Evolutionary conservation across 2,113 vertebrate genomes (phyloP).

Genomic region (Lamprotornis superbus): DNA sequence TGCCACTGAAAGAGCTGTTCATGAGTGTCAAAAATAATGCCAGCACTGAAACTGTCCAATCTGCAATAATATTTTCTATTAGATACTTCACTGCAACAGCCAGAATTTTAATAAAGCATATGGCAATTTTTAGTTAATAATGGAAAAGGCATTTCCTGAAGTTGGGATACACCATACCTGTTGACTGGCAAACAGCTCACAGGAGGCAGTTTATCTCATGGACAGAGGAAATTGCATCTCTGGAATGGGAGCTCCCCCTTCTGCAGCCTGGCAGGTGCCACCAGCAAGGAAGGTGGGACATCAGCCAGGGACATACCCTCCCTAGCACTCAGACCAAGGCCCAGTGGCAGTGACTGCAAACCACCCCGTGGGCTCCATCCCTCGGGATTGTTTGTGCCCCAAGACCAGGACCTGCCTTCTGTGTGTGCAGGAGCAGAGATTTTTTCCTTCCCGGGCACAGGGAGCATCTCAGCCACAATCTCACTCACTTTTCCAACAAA

Average conservation of each 20-base stretch:
- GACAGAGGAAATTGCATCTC: neutral
- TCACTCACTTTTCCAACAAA: neutral
- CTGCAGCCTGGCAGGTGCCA: neutral
- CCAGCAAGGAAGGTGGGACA: neutral
- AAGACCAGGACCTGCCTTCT: neutral
- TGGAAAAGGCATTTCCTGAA: neutral
- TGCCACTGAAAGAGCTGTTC: neutral
- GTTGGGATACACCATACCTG: rapidly evolving
- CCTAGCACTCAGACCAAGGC: rapidly evolving
- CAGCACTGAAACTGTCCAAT: neutral
- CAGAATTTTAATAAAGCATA: neutral
- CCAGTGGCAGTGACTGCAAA: rapidly evolving
- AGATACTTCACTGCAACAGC: neutral
- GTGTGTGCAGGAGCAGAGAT: neutral
- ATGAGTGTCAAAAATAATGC: neutral
- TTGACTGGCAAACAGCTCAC: neutral
- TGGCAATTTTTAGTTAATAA: neutral
- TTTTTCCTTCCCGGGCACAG: neutral
- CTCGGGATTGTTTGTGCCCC: neutral
- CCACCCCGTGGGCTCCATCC: neutral
- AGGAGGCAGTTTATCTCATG: neutral
- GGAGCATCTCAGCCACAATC: neutral
- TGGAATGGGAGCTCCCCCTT: neutral
- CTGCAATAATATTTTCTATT: neutral
- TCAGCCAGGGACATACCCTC: rapidly evolving